These are phyloP conservation scores for Ascaphus truei DNA, from an alignment of 2,113 vertebrate genomes.

Conservation along the genomic window DNA sequence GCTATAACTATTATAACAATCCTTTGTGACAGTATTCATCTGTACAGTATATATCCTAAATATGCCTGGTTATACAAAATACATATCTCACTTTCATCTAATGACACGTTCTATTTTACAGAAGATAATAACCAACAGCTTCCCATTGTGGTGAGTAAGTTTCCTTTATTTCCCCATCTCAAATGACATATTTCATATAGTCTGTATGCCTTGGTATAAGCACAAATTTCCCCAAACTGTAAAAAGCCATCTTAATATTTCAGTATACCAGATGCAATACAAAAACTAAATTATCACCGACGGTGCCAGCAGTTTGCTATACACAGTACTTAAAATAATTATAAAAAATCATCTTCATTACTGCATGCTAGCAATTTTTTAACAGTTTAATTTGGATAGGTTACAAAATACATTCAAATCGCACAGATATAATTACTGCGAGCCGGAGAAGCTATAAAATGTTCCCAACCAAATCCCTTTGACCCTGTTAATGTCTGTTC, in stretches of 20 bases:
- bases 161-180: conserved; percentile 38
- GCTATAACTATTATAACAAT: conserved; percentile 47
- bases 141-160: conserved; percentile 40
- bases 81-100: conserved; percentile 40
- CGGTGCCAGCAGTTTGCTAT: conserved; percentile 62
- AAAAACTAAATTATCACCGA: conserved; percentile 64
- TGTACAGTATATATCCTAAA: conserved; percentile 35
- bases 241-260: conserved; percentile 63
- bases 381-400: conserved; percentile 69
- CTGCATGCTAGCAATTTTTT: conserved; percentile 54
- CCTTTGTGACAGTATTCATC: conserved; percentile 46
- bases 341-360: conserved; percentile 72
- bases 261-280: conserved; percentile 57
- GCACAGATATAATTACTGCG: conserved; percentile 64
- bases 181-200: conserved; percentile 55
- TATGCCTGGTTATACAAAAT: conserved; percentile 39
- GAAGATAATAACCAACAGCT: conserved; percentile 46
- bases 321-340: conserved; percentile 69
- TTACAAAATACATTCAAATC: conserved; percentile 65
- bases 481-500: conserved; percentile 65
- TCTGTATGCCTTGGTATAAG: conserved; percentile 54
- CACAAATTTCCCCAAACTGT: conserved; percentile 52
- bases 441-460: conserved; percentile 58
- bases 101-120: conserved; percentile 49
- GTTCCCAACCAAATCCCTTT: conserved; percentile 66